Evolutionary conservation across 2,888 invertebrate genomes (phyloP).

Genomic region (Leuctra nigra): DNA sequence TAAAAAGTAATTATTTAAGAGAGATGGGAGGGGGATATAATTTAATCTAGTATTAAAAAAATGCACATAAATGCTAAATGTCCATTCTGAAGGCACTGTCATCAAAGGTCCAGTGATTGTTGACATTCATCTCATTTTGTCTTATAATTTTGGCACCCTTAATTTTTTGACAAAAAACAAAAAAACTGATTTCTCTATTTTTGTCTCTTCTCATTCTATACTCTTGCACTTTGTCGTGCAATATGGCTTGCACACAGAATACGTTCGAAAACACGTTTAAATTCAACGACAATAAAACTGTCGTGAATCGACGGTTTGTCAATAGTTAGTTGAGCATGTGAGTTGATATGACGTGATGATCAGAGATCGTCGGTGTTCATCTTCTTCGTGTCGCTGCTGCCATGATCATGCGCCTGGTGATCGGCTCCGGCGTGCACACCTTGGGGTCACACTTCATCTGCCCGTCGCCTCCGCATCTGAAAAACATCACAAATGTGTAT

Average conservation of each 20-base stretch:
- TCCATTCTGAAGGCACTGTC: slow-evolving; percentile 20
- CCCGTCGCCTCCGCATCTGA: slow-evolving; percentile 84
- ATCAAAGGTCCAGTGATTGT: slow-evolving; percentile 1
- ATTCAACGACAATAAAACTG: neutral
- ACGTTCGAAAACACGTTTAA: neutral
- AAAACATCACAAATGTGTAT: slow-evolving; percentile 34
- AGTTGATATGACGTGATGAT: neutral
- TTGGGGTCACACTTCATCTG: slow-evolving; percentile 93
- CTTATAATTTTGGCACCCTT: slow-evolving; percentile 26
- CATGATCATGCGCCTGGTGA: slow-evolving; percentile 84
- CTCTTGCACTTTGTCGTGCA: slow-evolving; percentile 1
- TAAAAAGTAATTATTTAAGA: neutral
- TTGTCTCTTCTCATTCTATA: neutral
- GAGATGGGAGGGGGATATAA: no score
- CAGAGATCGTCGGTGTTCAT: slow-evolving; percentile 27
- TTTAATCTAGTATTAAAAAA: no score
- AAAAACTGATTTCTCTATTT: no score
- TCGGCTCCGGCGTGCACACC: slow-evolving; percentile 82
- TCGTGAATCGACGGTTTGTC: neutral
- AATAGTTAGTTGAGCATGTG: slow-evolving; percentile 21
- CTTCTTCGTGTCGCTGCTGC: slow-evolving; percentile 47
- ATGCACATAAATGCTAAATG: no score
- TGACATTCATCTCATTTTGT: slow-evolving; percentile 6
- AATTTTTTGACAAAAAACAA: slow-evolving; percentile 5
- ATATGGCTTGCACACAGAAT: slow-evolving; percentile 13